Evolutionary conservation across 1,140 invertebrate genomes (phyloP), one percentile per base, ranked within the genome.

Genomic region (Muscidifurax raptorellus): DNA sequence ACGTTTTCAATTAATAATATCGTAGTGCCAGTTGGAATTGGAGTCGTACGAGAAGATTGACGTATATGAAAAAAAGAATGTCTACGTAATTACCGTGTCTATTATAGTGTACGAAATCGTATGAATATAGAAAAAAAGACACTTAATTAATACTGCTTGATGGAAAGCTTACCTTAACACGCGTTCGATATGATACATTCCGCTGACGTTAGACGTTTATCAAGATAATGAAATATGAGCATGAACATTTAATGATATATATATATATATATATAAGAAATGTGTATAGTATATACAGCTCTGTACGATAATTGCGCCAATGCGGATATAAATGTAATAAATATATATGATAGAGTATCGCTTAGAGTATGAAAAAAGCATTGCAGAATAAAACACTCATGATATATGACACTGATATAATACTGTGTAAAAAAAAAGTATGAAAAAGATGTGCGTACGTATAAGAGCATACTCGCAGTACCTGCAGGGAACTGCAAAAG

Each of bases 141-240:
- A 75, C 25, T 75, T 75, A 75, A 30, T 25, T 25, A 75, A 25
- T 47, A 75, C 32, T 59, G 52, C 52, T 59, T 59, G 52, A 59
- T 59, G 52, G 52, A 59, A 59, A 59, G 18, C 72, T 75, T 75
- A 75, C 72, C 72, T 75, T 75, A 27, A 47, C 10, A 75, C 71
- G 15, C 71, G 18, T 32, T 32, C 32, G 71, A 22, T 72, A 32
- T 22, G 32, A 72, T 32, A 22, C 40, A 47, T 75, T 47, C 25
- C 72, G 40, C n/a, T 40, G 72, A 47, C 25, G 22, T 75, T 44
- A 22, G 52, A 59, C 18, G 52, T 59, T 22, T 59, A n/a, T 59
- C 52, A 59, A 52, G 52, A 59, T 59, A 59, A 59, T 59, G 52
- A 59, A 59, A 59, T 59, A 59, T 59, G 52, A 59, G 18, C 52